phyloP scores from a whole-genome alignment of 1,140 invertebrate genomes.

The Scaptomyza pallida region DNA sequence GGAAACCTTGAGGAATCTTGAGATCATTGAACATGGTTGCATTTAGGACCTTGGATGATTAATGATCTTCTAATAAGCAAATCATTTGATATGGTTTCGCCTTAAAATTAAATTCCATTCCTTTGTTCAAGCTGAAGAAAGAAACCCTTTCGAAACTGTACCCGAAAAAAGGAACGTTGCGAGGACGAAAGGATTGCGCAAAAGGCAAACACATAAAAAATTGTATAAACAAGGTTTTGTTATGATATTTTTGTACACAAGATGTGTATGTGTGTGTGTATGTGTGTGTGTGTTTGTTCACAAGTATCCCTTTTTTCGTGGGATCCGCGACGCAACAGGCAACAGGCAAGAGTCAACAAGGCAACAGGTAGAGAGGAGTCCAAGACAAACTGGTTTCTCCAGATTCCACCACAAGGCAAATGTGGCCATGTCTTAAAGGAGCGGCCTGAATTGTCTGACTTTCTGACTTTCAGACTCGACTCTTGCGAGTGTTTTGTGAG shows the following conservation, averaged over 20 bases:
- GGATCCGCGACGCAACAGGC: constrained; percentile 58
- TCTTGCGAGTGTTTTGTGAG: too few species aligned
- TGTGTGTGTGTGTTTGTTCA: constrained; percentile 44
- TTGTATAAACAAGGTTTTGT: constrained; percentile 58
- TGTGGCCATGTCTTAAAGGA: constrained; percentile 38
- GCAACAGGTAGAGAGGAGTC: constrained; percentile 58
- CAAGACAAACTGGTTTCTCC: constrained; percentile 70
- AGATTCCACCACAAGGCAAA: constrained; percentile 56
- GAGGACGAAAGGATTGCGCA: constrained; percentile 78
- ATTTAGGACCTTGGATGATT: neutral
- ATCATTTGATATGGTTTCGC: neutral
- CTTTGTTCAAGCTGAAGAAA: neutral
- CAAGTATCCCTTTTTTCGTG: constrained; percentile 78
- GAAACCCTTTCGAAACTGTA: constrained; percentile 41
- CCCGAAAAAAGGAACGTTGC: constrained; percentile 59
- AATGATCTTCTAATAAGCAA: neutral
- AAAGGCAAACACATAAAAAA: constrained; percentile 46
- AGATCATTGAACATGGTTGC: neutral
- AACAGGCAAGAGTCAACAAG: constrained; percentile 13
- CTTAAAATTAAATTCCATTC: neutral
- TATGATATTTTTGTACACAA: constrained; percentile 14
- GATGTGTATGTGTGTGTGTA: constrained; percentile 21
- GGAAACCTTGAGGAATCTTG: too few species aligned
- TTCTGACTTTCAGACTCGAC: constrained; percentile 26
- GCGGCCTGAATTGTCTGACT: constrained; percentile 45